These are phyloP conservation scores for Sula dactylatra DNA, from an alignment of 2,113 vertebrate genomes.

Conservation along the genomic window DNA sequence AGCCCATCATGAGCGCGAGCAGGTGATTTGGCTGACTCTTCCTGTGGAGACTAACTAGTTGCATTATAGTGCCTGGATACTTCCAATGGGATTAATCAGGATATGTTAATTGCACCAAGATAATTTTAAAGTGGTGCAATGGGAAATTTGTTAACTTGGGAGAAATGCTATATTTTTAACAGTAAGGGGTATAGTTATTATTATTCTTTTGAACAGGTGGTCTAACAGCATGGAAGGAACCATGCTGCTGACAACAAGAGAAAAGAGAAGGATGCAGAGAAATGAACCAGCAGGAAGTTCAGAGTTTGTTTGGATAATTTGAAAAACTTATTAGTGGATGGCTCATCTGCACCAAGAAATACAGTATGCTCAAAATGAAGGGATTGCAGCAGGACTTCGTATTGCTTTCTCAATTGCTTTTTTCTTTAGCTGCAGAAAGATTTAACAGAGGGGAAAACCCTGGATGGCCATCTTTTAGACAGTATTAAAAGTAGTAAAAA, in stretches of 20 bases:
- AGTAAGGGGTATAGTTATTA: slow-evolving; percentile 62
- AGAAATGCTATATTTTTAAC: slow-evolving; percentile 63
- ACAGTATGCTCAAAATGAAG: neutral
- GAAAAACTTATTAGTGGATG: slow-evolving; percentile 41
- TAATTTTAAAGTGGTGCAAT: slow-evolving; percentile 62
- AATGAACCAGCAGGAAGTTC: slow-evolving; percentile 56
- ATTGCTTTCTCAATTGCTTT: neutral
- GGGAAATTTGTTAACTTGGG: slow-evolving; percentile 63
- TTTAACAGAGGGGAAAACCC: neutral
- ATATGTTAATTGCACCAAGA: slow-evolving; percentile 55
- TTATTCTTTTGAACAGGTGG: slow-evolving; percentile 70
- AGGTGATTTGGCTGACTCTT: slow-evolving; percentile 54
- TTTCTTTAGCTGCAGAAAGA: neutral
- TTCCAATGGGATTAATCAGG: slow-evolving; percentile 64
- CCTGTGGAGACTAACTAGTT: slow-evolving; percentile 46
- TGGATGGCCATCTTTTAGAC: neutral
- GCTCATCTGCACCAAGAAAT: slow-evolving; percentile 42
- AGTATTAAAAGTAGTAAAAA: neutral
- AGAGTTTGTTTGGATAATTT: slow-evolving; percentile 56
- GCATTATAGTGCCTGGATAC: slow-evolving; percentile 31
- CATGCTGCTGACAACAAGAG: slow-evolving; percentile 26
- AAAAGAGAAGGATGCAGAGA: slow-evolving; percentile 30
- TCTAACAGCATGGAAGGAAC: slow-evolving; percentile 62
- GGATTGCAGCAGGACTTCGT: neutral
- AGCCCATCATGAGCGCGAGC: neutral